Evolutionary conservation across 2,113 vertebrate genomes (phyloP).

Genomic region (Saguinus imperator): DNA sequence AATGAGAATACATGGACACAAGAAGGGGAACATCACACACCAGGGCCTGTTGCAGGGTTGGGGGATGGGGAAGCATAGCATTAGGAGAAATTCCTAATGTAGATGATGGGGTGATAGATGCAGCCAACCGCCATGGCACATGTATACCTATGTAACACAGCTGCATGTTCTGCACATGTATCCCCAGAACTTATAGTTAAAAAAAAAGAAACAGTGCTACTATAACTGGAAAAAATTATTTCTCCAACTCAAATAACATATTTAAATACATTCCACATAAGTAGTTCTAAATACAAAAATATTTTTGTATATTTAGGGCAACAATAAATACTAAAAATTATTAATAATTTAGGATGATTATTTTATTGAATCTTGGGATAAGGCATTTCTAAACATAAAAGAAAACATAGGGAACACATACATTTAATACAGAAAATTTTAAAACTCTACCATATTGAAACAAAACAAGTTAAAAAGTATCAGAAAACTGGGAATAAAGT

Average conservation of each 20-base stretch:
- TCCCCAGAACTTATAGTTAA: no score
- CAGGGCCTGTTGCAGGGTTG: no score
- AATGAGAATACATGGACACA: no score
- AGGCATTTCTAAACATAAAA: not conserved
- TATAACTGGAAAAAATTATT: not conserved
- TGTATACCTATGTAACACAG: no score
- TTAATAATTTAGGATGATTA: not conserved
- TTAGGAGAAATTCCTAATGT: no score
- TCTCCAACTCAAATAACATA: not conserved
- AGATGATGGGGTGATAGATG: no score
- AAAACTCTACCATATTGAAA: conserved; percentile 1
- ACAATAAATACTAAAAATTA: not conserved
- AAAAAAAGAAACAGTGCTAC: not conserved
- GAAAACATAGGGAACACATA: not conserved
- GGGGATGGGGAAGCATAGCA: no score
- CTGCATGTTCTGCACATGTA: no score
- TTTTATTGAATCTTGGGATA: not conserved
- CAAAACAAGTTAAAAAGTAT: not conserved
- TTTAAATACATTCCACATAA: not conserved
- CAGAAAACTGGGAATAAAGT: conserved; percentile 10
- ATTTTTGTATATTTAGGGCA: not conserved
- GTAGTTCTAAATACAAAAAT: conserved; percentile 31
- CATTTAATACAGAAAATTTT: not conserved
- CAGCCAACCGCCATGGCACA: no score
- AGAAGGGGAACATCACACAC: no score